Conservation (phyloP, 2,797 vertebrate genomes). For the Sebastes umbrosus region DNA sequence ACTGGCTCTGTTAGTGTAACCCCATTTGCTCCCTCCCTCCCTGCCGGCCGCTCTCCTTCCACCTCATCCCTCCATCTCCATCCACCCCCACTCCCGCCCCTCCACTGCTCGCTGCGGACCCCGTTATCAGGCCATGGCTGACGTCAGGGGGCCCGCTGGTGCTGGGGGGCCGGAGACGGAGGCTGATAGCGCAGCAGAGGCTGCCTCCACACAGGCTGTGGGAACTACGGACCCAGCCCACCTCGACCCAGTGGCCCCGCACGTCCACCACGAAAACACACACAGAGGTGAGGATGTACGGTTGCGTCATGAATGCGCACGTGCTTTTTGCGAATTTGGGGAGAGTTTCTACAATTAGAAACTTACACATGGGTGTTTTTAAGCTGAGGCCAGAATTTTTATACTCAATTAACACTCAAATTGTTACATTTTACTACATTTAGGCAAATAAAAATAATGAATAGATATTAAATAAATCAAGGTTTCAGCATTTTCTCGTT, state of each 20-base stretch:
- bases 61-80: constrained; percentile 71
- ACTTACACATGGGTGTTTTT: neutral
- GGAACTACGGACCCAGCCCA: constrained; percentile 76
- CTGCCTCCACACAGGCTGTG: constrained; percentile 79
- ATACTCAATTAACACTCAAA: neutral
- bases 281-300: constrained; percentile 23
- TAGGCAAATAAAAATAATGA: neutral
- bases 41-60: constrained; percentile 56
- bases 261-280: constrained; percentile 69
- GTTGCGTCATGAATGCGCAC: neutral
- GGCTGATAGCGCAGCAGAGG: constrained; percentile 77
- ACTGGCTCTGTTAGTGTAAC: constrained; percentile 86
- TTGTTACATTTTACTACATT: neutral
- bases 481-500: neutral
- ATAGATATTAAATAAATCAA: neutral
- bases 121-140: constrained; percentile 82
- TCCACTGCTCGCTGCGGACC: constrained; percentile 59
- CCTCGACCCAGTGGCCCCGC: constrained; percentile 63
- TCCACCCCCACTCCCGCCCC: neutral
- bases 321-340: neutral
- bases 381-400: neutral
- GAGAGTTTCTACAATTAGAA: neutral
- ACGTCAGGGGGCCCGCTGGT: constrained; percentile 82
- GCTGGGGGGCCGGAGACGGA: constrained; percentile 81
- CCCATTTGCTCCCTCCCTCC: constrained; percentile 66